A percentile compares a stretch with the other conserved stretches of the same genome.
phyloP scores from a whole-genome alignment of 2,797 vertebrate genomes.

The Calcarius lapponicus region DNA sequence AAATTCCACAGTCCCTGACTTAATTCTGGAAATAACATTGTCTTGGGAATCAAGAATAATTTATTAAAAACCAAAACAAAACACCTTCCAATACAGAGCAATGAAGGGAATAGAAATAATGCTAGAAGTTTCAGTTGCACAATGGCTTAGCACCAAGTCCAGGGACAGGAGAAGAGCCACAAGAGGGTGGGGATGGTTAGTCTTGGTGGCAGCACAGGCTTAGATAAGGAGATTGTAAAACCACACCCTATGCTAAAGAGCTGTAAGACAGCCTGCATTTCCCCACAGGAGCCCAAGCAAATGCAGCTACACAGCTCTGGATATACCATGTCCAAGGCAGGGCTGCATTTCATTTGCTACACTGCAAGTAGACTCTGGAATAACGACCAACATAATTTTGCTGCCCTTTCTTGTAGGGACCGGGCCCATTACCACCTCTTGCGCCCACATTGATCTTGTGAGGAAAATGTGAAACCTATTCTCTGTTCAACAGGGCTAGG shows the following conservation, averaged over 20 bases:
- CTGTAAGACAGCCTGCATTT: background rate
- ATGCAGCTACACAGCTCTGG: background rate
- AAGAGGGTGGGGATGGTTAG: no score
- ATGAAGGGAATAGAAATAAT: background rate
- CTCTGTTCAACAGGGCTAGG: background rate
- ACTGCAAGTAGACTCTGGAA: background rate
- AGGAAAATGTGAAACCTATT: background rate
- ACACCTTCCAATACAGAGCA: background rate
- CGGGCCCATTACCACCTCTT: background rate
- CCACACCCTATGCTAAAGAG: background rate
- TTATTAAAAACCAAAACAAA: background rate
- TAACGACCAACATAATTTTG: background rate
- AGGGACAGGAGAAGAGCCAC: background rate
- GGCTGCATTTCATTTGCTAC: background rate
- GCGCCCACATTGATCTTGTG: background rate
- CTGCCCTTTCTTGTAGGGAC: background rate
- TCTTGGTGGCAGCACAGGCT: background rate
- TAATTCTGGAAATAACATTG: background rate
- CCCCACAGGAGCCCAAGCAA: background rate
- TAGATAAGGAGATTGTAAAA: background rate
- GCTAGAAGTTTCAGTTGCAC: background rate
- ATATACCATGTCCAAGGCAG: background rate
- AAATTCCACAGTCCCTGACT: background rate
- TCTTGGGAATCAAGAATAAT: background rate
- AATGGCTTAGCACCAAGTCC: background rate